A percentile compares a stretch with the other conserved stretches of the same genome.
These are phyloP conservation scores for Carabus problematicus DNA, from an alignment of 2,888 invertebrate genomes.

Conservation along the genomic window DNA sequence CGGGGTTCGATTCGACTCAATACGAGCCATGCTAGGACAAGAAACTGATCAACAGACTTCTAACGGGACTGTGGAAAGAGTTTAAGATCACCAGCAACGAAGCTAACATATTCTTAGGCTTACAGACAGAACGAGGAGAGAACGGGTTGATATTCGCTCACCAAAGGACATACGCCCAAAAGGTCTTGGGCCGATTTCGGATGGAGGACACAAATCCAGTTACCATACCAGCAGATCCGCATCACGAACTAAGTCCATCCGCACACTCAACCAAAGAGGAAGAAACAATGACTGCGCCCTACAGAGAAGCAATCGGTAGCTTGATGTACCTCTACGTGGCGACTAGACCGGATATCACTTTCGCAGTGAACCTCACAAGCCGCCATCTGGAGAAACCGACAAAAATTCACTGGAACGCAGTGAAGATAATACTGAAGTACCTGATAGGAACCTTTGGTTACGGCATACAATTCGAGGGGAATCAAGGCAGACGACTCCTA, in stretches of 20 bases:
- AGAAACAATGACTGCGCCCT: constrained; percentile 13
- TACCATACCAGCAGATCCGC: neutral
- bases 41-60: neutral
- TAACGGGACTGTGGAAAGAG: no score
- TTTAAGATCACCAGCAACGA: no score
- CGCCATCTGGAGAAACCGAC: neutral
- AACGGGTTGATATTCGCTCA: constrained; percentile 39
- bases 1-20: constrained; percentile 48
- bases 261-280: neutral
- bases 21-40: constrained; percentile 45
- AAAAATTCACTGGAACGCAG: neutral
- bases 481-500: no score
- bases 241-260: no score
- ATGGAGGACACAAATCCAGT: constrained; percentile 19
- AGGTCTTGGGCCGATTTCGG: neutral
- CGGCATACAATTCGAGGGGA: no score
- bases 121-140: constrained; percentile 41
- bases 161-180: constrained; percentile 15
- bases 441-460: no score
- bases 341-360: constrained; percentile 27
- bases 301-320: constrained; percentile 18
- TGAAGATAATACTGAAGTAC: neutral
- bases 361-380: constrained; percentile 10
- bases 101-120: constrained; percentile 5
- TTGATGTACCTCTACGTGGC: neutral